Conservation (phyloP, 1,140 invertebrate species). For the Psix sp. region DNA sequence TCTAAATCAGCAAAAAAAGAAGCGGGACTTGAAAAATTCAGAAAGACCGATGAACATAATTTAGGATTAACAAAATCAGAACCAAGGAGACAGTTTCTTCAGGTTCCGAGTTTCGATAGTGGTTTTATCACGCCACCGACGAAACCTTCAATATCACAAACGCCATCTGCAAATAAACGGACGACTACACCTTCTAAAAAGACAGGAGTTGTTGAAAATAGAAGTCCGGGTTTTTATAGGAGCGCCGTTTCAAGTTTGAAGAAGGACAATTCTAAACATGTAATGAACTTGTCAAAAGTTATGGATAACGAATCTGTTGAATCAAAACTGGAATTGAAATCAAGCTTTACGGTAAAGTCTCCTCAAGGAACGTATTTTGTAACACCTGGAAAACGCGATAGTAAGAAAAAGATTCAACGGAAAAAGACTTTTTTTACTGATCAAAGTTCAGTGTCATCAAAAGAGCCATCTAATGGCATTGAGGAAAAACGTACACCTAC, state of each 20-base stretch:
- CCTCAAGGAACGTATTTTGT: conserved; percentile 20
- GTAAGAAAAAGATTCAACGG: neutral
- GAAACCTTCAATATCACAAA: neutral
- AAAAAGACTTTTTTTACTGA: conserved; percentile 32
- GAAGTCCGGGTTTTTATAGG: neutral
- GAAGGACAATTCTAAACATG: neutral
- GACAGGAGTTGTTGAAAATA: neutral
- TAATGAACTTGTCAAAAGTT: conserved; percentile 1
- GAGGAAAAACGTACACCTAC: conserved; percentile 4
- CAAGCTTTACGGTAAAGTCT: neutral
- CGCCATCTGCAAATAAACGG: neutral
- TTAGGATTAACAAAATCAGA: neutral
- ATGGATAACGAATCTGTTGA: neutral
- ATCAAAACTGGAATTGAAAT: neutral
- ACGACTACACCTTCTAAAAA: conserved; percentile 6
- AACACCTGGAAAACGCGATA: conserved; percentile 26
- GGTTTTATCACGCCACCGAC: neutral
- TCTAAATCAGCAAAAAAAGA: neutral
- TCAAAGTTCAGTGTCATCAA: neutral
- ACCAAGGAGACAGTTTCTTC: neutral
- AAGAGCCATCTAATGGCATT: neutral
- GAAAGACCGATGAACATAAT: neutral
- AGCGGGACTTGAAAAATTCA: neutral
- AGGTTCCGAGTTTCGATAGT: neutral
- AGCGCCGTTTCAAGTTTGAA: neutral